phyloP scores from a whole-genome alignment of 2,797 vertebrate genomes.

The Pangasius mekongensis region DNA sequence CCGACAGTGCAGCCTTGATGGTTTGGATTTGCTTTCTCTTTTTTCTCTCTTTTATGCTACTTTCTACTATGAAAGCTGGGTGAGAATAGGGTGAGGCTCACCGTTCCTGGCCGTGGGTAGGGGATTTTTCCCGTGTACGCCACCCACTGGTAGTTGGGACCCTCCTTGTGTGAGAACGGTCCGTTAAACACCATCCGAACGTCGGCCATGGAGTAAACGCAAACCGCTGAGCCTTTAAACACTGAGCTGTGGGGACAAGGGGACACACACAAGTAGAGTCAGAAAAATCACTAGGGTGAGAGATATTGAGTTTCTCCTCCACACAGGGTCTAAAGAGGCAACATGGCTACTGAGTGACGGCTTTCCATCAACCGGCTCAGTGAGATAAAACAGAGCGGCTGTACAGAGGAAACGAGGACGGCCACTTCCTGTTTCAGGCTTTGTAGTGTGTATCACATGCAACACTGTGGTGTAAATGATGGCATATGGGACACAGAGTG shows the following conservation, averaged over 20 bases:
- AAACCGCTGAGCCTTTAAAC: slow-evolving; percentile 96
- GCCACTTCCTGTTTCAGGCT: neutral
- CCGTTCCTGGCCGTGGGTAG: slow-evolving; percentile 95
- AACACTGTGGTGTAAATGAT: neutral
- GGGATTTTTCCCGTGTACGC: slow-evolving; percentile 97
- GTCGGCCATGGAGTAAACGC: slow-evolving; percentile 98
- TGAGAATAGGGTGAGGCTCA: slow-evolving; percentile 70
- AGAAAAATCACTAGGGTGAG: neutral
- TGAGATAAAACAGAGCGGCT: neutral
- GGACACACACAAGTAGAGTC: slow-evolving; percentile 67
- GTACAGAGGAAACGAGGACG: neutral
- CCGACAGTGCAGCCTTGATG: neutral
- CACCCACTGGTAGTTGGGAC: slow-evolving; percentile 99
- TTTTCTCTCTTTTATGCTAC: neutral
- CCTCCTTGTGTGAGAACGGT: slow-evolving; percentile 97
- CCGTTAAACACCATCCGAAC: slow-evolving; percentile 99
- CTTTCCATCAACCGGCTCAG: neutral
- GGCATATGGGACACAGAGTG: neutral
- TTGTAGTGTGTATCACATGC: neutral
- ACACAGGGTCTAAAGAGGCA: neutral
- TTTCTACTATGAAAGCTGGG: neutral
- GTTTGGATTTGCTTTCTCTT: neutral
- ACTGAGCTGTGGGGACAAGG: slow-evolving; percentile 82
- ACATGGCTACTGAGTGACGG: neutral
- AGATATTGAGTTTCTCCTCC: neutral